These are phyloP conservation scores for Gonatopus flavifemur DNA, from an alignment of 1,140 invertebrate species.

Conservation along the genomic window DNA sequence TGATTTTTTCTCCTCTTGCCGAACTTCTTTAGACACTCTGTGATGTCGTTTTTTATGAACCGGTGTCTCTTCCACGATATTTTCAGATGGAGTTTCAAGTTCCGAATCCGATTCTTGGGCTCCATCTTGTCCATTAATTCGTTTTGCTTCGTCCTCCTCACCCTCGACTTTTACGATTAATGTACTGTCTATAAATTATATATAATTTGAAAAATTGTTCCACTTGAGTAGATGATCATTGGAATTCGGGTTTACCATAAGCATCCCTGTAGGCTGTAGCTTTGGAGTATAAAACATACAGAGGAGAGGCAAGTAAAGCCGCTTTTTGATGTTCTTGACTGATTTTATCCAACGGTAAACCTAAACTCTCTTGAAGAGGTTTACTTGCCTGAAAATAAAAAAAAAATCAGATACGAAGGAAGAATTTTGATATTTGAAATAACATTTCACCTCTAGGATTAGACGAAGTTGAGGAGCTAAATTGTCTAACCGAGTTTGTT, in stretches of 20 bases:
- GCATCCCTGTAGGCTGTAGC: conserved; percentile 80
- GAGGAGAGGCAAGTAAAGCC: conserved; percentile 73
- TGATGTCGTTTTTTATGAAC: conserved; percentile 66
- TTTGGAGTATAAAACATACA: conserved; percentile 90
- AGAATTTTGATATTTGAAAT: conserved; percentile 31
- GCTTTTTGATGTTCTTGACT: conserved; percentile 75
- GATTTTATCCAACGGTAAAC: conserved; percentile 76
- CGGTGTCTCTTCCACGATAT: conserved; percentile 57
- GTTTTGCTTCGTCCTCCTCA: conserved; percentile 79
- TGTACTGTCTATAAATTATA: conserved; percentile 49
- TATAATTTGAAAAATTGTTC: conserved; percentile 19
- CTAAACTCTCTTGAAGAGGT: conserved; percentile 86
- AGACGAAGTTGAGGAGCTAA: conserved; percentile 76
- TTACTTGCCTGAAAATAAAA: conserved; percentile 70
- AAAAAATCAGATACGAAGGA: neutral
- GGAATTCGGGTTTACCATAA: conserved; percentile 59
- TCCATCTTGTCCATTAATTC: conserved; percentile 64
- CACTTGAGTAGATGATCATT: conserved; percentile 37
- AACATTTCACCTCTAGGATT: conserved; percentile 65
- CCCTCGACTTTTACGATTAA: conserved; percentile 69
- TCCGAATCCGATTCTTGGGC: conserved; percentile 68
- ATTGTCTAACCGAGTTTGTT: conserved; percentile 77
- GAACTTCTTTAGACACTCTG: conserved; percentile 61
- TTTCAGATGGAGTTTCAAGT: conserved; percentile 59
- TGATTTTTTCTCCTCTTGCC: conserved; percentile 68